A percentile compares a stretch with the other conserved stretches of the same genome.
Conservation (phyloP, 2,797 vertebrate species). For the Liasis olivaceus region DNA sequence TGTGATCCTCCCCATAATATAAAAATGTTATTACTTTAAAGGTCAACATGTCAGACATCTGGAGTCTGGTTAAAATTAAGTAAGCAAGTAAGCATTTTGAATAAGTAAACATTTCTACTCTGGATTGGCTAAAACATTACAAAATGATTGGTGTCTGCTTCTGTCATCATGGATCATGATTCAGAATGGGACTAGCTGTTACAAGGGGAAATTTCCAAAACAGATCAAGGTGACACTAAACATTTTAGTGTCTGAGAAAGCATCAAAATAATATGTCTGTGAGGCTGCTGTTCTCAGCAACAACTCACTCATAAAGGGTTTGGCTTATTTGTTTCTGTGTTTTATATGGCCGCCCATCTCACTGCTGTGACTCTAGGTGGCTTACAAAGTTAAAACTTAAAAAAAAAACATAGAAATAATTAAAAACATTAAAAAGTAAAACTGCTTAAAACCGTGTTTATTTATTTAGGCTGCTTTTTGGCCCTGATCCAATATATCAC, state of each 20-base stretch:
- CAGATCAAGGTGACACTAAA: background rate
- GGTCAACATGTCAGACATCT: background rate
- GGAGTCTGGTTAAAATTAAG: background rate
- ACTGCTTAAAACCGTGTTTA: background rate
- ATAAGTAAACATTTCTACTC: background rate
- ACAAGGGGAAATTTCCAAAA: background rate
- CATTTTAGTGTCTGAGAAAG: background rate
- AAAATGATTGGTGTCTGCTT: background rate
- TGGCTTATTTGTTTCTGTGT: background rate
- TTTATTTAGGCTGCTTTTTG: background rate
- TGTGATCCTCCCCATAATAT: background rate
- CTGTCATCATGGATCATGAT: background rate
- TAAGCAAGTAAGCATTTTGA: background rate
- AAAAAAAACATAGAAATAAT: background rate
- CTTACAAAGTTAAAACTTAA: background rate
- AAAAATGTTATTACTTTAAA: slow-evolving; percentile 17
- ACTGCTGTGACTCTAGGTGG: background rate
- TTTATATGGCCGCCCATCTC: background rate
- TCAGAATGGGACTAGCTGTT: background rate
- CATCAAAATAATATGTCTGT: background rate
- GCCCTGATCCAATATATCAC: background rate
- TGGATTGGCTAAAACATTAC: background rate
- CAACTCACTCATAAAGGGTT: background rate
- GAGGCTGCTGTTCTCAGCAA: background rate
- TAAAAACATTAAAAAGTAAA: background rate